These are phyloP conservation scores for Macrocentrus cingulum DNA, from an alignment of 1,140 invertebrate genomes.

Conservation along the genomic window DNA sequence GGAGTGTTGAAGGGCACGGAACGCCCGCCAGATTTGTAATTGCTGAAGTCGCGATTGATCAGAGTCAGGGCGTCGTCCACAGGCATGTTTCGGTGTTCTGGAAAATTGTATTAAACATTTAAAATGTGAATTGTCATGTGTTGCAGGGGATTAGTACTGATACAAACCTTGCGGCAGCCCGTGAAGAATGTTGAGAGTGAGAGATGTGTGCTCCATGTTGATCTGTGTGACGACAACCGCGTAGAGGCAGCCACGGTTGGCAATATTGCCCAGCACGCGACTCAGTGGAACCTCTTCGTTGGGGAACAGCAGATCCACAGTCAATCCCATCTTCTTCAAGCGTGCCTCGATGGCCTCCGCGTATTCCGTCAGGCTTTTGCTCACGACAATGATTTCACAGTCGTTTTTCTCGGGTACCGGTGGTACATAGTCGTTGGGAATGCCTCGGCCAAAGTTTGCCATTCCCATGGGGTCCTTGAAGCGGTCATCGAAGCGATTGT, in stretches of 20 bases:
- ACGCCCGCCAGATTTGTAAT: constrained; percentile 69
- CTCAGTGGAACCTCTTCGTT: constrained; percentile 84
- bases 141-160: constrained; percentile 18
- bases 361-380: constrained; percentile 79
- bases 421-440: constrained; percentile 40
- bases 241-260: constrained; percentile 81
- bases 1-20: constrained; percentile 51
- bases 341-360: constrained; percentile 84
- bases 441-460: constrained; percentile 12
- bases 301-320: constrained; percentile 85
- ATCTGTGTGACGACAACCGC: constrained; percentile 83
- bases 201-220: constrained; percentile 81
- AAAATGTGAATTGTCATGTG: too few species aligned
- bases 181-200: constrained; percentile 89
- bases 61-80: constrained; percentile 85
- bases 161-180: constrained; percentile 82
- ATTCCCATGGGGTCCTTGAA: constrained; percentile 32
- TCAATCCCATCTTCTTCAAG: constrained; percentile 77
- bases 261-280: constrained; percentile 85
- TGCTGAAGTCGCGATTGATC: constrained; percentile 77
- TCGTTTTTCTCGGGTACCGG: constrained; percentile 71
- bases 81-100: constrained; percentile 93
- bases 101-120: too few species aligned
- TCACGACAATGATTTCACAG: constrained; percentile 85
- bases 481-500: constrained; percentile 39